Evolutionary conservation across 2,113 vertebrate species (phyloP), one percentile per base, ranked within the genome.

Genomic region (Sebastes fasciatus): DNA sequence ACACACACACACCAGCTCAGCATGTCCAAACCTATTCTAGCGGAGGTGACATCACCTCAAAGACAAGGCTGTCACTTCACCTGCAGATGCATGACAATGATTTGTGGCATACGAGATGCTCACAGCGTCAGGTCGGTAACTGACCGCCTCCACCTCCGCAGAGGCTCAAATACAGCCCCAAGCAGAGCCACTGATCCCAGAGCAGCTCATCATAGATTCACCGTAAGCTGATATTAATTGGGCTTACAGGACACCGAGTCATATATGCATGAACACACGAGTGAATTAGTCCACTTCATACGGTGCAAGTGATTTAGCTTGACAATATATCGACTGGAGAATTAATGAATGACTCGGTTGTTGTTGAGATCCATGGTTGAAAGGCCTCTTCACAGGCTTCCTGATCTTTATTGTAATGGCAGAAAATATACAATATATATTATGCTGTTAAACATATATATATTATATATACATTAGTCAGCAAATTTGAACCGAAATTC

Each of bases 41-140:
- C 72, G 63, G 72, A 85, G 69, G 68, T 89, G 90, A 93, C 87
- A 93, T 80, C 85, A 87, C 79, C 82, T 80, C 70, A 82, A 83
- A 83, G 83, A 84, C 74, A 48, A 1, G 70, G 51, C 86, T 93
- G 93, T 94, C 94, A 93, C 80, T 85, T 93, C 89, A 88, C 90
- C 93, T 91, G 83, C 64, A 71, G 82, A 82, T 45, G 82, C 82
- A 71, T 45, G 80, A 72, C 48, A 77, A 70, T 81, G 88, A 92
- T 84, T 76, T 63, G 72, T 55, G 61, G 52, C 69, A 43, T 79
- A 65, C 57, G 69, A 68, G 54, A 45, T 55, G 63, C 68, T 77
- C 26, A 1, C 40, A 70, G 64, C 61, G 4, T 82, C 68, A 21
- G 65, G 70, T 83, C 26, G 77, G 85, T 80, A 80, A 84, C 83